Evolutionary conservation across 1,140 invertebrate species (phyloP), one percentile per base, ranked within the genome.

Genomic region (Frieseomelitta varia): DNA sequence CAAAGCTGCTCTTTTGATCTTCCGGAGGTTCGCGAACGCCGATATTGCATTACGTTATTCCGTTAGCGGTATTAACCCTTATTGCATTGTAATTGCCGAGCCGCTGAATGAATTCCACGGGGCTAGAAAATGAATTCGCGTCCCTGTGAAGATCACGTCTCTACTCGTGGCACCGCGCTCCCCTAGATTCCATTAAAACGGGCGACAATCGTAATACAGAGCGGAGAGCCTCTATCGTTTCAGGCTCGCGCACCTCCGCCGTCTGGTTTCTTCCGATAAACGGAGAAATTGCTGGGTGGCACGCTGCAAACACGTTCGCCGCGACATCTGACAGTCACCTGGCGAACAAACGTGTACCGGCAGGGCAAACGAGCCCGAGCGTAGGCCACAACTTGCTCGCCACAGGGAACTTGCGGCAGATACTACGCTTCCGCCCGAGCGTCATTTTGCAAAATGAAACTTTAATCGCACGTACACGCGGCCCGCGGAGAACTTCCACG

Each of bases 261-360:
- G 58, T 61, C 71, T 51, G 61, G 39, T 39, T 53, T 75, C 71
- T 63, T 71, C 34, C 61, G 76, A 56, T 86, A 86, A n/a, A 86
- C 82, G 17, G 74, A 76, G 82, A n/a, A n/a, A 71, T 76, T 63
- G 19, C 71, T 58, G 47, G 19, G 19, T 30, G 61, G 61, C n/a
- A 19, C 34, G 68, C 55, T 85, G 63, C 55, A 39, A 79, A 68
- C 55, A 77, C 19, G 72, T 78, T 58, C 55, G 84, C 47, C 71
- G 88, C 88, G 88, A 89, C 88, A 89, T 89, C 88, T 88, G 61
- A 61, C 87, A 73, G 84, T 17, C 73, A 69, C 67, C 72, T 77
- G 56, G 14, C 3, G 84, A 89, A 72, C 83, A 68, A 39, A 30
- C 56, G 39, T 24, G 47, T 47, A 34, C 55, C 56, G 51, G 27